Conservation (phyloP, 2,113 vertebrate species). For the Myiozetetes cayanensis region DNA sequence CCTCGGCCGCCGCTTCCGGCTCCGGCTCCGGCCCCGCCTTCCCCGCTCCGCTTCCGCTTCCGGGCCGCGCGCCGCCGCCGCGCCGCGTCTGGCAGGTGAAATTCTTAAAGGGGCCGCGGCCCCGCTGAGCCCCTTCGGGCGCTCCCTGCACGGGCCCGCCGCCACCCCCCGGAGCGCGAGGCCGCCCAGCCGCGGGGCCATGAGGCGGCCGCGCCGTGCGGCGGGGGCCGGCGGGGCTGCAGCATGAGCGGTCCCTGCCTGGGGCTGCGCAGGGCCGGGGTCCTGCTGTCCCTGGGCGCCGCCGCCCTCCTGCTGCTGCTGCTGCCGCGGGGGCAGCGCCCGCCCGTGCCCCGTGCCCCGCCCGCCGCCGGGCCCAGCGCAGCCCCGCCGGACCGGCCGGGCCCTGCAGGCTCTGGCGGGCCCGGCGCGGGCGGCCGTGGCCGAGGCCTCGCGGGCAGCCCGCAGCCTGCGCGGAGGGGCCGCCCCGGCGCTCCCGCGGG, state of each 20-base stretch:
- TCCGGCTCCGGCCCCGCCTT: constrained; percentile 50
- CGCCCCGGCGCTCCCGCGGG: neutral
- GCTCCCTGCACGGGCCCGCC: neutral
- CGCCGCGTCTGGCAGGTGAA: neutral
- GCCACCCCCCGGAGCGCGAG: neutral
- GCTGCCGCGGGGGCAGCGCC: no score
- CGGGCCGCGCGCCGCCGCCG: neutral
- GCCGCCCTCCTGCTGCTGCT: no score
- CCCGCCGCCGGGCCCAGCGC: no score
- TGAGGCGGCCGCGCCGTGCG: no score
- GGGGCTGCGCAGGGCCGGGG: no score
- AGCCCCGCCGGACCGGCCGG: no score
- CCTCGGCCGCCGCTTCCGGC: constrained; percentile 70
- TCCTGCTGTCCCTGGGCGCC: no score
- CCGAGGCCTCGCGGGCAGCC: neutral
- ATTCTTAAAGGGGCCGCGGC: constrained; percentile 68
- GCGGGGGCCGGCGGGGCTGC: no score
- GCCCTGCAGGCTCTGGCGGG: neutral
- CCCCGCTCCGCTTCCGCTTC: constrained; percentile 24
- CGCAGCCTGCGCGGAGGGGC: neutral
- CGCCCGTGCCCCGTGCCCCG: no score
- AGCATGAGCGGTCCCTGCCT: no score
- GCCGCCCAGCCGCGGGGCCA: constrained; percentile 20
- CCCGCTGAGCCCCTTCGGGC: neutral
- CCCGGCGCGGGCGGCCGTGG: neutral